Evolutionary conservation across 1,140 invertebrate genomes (phyloP).

Genomic region (Brachionus sp.): DNA sequence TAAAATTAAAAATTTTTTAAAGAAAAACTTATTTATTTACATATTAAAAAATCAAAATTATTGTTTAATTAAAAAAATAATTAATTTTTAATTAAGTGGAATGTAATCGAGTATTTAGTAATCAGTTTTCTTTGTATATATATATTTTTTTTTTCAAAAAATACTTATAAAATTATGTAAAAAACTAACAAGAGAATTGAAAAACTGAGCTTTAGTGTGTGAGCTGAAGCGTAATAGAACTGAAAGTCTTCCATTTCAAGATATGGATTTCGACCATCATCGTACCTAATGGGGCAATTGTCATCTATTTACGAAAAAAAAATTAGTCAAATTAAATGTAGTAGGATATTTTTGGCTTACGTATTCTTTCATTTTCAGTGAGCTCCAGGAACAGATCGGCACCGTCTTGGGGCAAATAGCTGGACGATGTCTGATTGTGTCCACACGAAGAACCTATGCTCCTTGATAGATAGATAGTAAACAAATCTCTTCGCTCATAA

Average conservation of each 20-base stretch:
- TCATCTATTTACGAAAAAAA: constrained; percentile 32
- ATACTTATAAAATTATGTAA: not conserved
- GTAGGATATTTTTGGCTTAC: not conserved
- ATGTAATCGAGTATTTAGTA: not conserved
- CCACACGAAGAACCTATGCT: constrained; percentile 40
- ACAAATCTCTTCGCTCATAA: constrained; percentile 45
- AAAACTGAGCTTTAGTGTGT: not conserved
- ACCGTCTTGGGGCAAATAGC: constrained; percentile 26
- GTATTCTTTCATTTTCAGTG: constrained; percentile 39
- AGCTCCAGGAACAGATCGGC: constrained; percentile 44
- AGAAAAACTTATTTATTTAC: too few species aligned
- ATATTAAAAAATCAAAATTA: too few species aligned
- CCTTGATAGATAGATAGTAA: constrained; percentile 36
- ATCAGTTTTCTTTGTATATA: too few species aligned
- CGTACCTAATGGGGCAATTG: constrained; percentile 45
- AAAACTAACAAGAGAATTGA: not conserved
- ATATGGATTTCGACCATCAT: constrained; percentile 45
- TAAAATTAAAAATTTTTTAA: too few species aligned
- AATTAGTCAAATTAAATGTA: not conserved
- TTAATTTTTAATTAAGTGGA: not conserved
- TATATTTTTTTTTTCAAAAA: not conserved
- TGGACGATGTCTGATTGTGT: constrained; percentile 18
- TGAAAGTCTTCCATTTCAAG: constrained; percentile 46
- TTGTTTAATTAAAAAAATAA: not conserved
- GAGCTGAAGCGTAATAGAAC: constrained; percentile 38